Conservation (phyloP, 37 sponge, comb jelly and placozoan species). For the Eunapius fragilis region DNA sequence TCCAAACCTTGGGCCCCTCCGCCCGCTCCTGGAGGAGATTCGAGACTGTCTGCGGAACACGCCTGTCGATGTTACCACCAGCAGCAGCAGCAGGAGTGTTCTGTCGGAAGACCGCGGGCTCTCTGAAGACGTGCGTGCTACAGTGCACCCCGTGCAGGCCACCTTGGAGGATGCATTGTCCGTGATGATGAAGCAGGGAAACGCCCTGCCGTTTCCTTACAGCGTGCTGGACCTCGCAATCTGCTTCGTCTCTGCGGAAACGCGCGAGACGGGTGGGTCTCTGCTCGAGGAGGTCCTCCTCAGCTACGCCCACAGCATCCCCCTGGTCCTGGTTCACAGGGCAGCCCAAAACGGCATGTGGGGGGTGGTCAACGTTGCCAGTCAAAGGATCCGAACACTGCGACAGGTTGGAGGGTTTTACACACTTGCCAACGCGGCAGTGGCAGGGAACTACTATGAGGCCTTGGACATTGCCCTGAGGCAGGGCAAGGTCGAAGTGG, state of each 20-base stretch:
- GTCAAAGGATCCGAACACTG: neutral
- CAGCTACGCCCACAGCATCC: neutral
- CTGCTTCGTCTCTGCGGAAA: neutral
- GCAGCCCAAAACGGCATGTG: conserved; percentile 34
- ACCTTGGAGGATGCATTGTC: neutral
- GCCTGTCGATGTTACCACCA: no score
- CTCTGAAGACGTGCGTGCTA: neutral
- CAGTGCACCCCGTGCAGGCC: neutral
- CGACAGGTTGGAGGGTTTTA: neutral
- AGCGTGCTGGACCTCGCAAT: neutral
- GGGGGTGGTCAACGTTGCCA: conserved; percentile 2
- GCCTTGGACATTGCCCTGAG: neutral
- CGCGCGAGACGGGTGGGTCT: neutral
- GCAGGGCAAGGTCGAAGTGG: neutral
- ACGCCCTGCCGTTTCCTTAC: neutral
- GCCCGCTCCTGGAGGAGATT: neutral
- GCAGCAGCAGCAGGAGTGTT: neutral
- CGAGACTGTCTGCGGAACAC: neutral
- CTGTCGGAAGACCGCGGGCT: neutral
- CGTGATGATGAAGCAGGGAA: neutral
- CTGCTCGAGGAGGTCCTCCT: neutral
- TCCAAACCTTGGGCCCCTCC: neutral
- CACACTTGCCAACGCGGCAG: neutral
- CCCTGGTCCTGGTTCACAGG: neutral
- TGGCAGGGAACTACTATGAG: neutral